Percentiles rank a stretch among this genome's conserved stretches.
Evolutionary conservation across 1,140 invertebrate species (phyloP).

Genomic region (Melanaphis sacchari): DNA sequence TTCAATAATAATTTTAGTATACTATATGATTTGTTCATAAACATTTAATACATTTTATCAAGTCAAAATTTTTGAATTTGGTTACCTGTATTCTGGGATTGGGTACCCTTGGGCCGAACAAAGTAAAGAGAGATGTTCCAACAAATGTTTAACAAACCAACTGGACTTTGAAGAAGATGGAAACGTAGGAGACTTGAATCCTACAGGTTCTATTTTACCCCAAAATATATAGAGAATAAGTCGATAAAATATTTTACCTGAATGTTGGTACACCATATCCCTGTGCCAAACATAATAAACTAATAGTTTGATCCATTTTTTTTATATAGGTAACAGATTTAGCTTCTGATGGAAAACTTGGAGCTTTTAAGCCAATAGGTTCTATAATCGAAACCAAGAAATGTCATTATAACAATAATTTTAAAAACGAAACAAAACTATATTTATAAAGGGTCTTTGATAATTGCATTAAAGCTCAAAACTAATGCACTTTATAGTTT

Average conservation of each 20-base stretch:
- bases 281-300: constrained; percentile 71
- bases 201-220: constrained; percentile 68
- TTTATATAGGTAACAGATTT: constrained; percentile 64
- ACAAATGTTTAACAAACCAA: constrained; percentile 61
- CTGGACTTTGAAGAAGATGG: constrained; percentile 65
- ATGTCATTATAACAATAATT: neutral
- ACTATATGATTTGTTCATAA: neutral
- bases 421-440: neutral
- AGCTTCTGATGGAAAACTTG: constrained; percentile 65
- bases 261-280: constrained; percentile 73
- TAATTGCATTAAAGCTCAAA: constrained; percentile 31
- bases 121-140: constrained; percentile 65
- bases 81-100: constrained; percentile 73
- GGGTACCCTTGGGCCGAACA: constrained; percentile 75
- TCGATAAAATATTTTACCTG: constrained; percentile 67
- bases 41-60: neutral
- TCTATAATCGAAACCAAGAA: constrained; percentile 64
- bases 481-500: neutral
- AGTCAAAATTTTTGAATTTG: constrained; percentile 56
- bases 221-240: constrained; percentile 28
- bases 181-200: constrained; percentile 65
- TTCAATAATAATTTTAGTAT: neutral
- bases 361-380: constrained; percentile 66
- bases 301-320: constrained; percentile 62
- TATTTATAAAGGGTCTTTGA: neutral